Percentiles rank a stretch among this genome's conserved stretches.
Evolutionary conservation across 2,113 vertebrate genomes (phyloP).

Genomic region (Centropus bengalensis): DNA sequence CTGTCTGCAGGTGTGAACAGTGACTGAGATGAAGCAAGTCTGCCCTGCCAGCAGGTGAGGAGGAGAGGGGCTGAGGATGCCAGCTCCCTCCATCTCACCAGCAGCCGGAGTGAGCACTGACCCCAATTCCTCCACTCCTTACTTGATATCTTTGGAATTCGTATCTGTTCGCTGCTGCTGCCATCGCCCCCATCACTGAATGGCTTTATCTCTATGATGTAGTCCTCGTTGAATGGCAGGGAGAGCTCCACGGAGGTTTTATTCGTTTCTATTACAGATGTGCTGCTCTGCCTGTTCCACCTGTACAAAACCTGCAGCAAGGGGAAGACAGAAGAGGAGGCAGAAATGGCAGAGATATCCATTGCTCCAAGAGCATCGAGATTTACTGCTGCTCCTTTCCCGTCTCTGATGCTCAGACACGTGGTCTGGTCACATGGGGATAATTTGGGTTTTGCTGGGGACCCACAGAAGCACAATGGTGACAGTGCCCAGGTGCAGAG

Average conservation of each 20-base stretch:
- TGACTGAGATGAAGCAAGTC: not conserved
- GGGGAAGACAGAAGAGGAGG: not conserved
- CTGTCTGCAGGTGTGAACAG: rapidly evolving
- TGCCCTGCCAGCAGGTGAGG: not conserved
- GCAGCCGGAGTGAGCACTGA: no score
- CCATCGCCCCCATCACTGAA: slow-evolving; percentile 97
- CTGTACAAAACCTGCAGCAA: slow-evolving; percentile 88
- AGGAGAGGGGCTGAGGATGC: not conserved
- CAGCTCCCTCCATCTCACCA: rapidly evolving
- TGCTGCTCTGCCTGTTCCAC: slow-evolving; percentile 88
- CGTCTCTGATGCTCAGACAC: not conserved
- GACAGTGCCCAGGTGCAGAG: not conserved
- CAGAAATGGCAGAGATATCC: not conserved
- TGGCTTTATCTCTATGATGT: slow-evolving; percentile 93
- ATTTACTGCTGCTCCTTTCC: not conserved
- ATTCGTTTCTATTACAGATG: slow-evolving; percentile 92
- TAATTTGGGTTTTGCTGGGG: not conserved
- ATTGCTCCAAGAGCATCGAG: rapidly evolving
- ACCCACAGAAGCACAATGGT: not conserved
- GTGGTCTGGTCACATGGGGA: not conserved
- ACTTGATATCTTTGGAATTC: slow-evolving; percentile 90
- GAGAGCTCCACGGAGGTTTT: slow-evolving; percentile 94
- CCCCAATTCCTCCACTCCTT: not conserved
- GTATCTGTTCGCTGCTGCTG: slow-evolving; percentile 93
- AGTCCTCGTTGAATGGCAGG: slow-evolving; percentile 91